Evolutionary conservation across 2,113 vertebrate species (phyloP), one percentile per base, ranked within the genome.

Genomic region (Pseudorectes ferrugineus): DNA sequence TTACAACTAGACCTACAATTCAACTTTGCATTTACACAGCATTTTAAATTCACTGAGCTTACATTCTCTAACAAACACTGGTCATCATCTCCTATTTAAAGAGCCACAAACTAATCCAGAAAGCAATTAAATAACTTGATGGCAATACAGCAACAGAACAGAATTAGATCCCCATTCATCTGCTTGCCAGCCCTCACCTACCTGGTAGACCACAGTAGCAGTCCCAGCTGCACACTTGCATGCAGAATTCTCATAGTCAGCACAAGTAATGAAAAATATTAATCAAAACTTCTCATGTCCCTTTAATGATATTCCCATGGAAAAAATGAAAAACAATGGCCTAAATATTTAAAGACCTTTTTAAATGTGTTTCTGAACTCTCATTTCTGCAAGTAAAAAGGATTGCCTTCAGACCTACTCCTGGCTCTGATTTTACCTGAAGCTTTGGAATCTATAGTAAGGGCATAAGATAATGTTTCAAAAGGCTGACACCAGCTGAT

Each of bases 181-280:
- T 24, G 17, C 12, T 66, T 63, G 26, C 40, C 57, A 81, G 61
- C 12, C 22, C 31, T 71, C 48, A 74, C 9, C 36, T 65, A 85
- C n/a, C 31, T 52, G 26, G 31, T 3, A 63, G 40, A 73, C 57
- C 52, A 55, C 28, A 87, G 58, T 16, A 86, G 62, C 31, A 81
- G 38, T 67, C n/a, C 26, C 70, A 75, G n/a, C 7, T 85, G 43
- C 59, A 62, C 17, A 49, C 14, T 15, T 58, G 10, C 31, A 81
- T 25, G 46, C 52, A 70, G 40, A 93, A 84, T 54, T 96, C 61
- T 67, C 40, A 77, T 1, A 55, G 49, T 73, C 82, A 93, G 73
- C 38, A 87, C 12, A 86, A 93, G 70, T 54, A 91, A 87, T 85
- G 45, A 91, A 93, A 93, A 94, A 77, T 81, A 93, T 72, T 93